Evolutionary conservation across 2,797 vertebrate species (phyloP), one percentile per base, ranked within the genome.

Genomic region (Pogonophryne albipinna): DNA sequence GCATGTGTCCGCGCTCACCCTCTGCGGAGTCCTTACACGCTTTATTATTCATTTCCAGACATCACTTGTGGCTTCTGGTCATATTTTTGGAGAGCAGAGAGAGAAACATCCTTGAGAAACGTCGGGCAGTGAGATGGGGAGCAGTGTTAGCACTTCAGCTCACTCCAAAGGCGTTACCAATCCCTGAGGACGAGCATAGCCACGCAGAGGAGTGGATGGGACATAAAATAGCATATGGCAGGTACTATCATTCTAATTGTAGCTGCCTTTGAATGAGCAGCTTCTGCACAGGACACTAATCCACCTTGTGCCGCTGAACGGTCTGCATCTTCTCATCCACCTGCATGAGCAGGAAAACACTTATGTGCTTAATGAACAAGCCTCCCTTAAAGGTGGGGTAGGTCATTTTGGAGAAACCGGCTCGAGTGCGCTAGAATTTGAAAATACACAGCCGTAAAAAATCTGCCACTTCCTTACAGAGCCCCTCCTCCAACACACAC

Each of bases 31-130:
- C 78, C 76, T 89, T 71, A 75, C 80, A 73, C 3, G 56, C 82
- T 85, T 89, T 85, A 82, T 89, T 82, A 85, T 85, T 84, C 73
- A 80, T 86, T 87, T 82, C 51, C 75, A 90, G 82, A 71, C 71
- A 88, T 89, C 81, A 81, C 53, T 85, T 60, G 80, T 85, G 76
- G 87, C 82, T 87, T 12, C 59, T 34, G 71, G 87, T 77, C 76
- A 85, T 82, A 79, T 87, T 89, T 85, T 67, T 55, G 59, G 66
- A 78, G 81, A 68, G 78, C 52, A 45, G 74, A 74, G 55, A 65
- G 46, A 69, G 68, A 79, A 82, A 69, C 64, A 68, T 86, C 85
- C 83, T 84, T 45, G 80, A 85, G 75, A 79, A 20, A 55, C 58
- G 3, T 46, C n/a, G 16, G 67, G 67, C 84, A 62, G 76, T 53